Evolutionary conservation across 2,888 invertebrate genomes (phyloP), one percentile per base, ranked within the genome.

Genomic region (Yponomeuta evonymella): DNA sequence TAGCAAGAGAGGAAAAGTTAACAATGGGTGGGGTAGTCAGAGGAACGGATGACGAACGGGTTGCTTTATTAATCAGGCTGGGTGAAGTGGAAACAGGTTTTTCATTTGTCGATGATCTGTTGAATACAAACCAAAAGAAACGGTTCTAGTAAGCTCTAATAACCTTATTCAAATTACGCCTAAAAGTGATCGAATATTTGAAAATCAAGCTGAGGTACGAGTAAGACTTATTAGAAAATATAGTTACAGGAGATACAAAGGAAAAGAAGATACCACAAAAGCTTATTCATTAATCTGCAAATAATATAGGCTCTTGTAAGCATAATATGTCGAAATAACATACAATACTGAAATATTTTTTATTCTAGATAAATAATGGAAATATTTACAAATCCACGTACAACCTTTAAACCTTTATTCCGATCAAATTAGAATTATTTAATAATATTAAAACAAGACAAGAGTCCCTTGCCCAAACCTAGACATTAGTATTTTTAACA

Each of bases 71-170:
- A 80, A 80, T 69, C 88, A 88, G 66, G 67, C 30, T 23, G 70
- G 82, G 81, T 75, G 90, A 83, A 76, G 79, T 80, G 73, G 79
- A 85, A 79, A 79, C 85, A 79, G 86, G 87, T 85, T 80, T 92
- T 87, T 91, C 90, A 87, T 90, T 90, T 83, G 90, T 87, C 81
- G 93, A 88, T 87, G 89, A 93, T 93, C 93, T 93, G 93, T 92
- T 88, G 89, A 93, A 92, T 90, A 92, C 81, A 92, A 92, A 92
- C 89, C 88, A 90, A 85, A 89, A 90, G 64, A 88, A 85, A 83
- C 76, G 80, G 85, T 85, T 89, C 92, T 91, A 89, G 87, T 77
- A 87, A 88, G 84, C 85, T 85, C 81, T 76, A 75, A 72, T 74
- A 75, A 78, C 75, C 43, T 67, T 51, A 68, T 58, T 15, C 51